phyloP scores from a whole-genome alignment of 2,888 invertebrate genomes.

The Mimumesa dahlbomi region DNA sequence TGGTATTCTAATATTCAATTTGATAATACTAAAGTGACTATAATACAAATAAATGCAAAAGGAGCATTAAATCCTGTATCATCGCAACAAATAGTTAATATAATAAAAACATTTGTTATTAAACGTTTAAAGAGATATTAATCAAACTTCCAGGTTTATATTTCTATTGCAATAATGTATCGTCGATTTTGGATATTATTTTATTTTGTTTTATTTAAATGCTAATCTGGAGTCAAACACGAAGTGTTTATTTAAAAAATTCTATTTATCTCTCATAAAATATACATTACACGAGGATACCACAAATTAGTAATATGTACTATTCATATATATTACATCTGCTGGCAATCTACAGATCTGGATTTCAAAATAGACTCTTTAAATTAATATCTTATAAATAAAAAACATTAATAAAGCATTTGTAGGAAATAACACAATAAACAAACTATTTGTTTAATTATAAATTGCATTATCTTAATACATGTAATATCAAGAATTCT shows the following conservation, averaged over 20 bases:
- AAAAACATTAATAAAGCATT: constrained; percentile 30
- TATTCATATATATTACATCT: constrained; percentile 22
- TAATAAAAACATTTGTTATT: constrained; percentile 25
- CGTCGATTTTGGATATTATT: background rate
- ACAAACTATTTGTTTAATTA: constrained; percentile 6
- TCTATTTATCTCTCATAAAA: constrained; percentile 5
- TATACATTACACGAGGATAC: constrained; percentile 8
- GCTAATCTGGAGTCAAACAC: constrained; percentile 12
- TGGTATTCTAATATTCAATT: constrained; percentile 12
- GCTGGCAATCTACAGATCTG: constrained; percentile 9
- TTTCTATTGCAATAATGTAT: background rate
- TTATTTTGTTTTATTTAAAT: constrained; percentile 8
- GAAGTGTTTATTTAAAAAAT: constrained; percentile 9
- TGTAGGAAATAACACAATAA: constrained; percentile 21
- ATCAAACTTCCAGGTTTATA: constrained; percentile 7
- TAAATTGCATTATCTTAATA: constrained; percentile 1
- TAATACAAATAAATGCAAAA: constrained; percentile 10
- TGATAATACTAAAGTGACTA: constrained; percentile 33
- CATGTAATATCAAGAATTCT: background rate
- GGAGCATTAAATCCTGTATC: constrained; percentile 18
- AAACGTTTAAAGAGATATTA: constrained; percentile 8
- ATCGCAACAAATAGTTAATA: constrained; percentile 13
- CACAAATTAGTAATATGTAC: constrained; percentile 10
- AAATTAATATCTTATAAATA: constrained; percentile 26
- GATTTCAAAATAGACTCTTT: constrained; percentile 4